A percentile compares a stretch with the other conserved stretches of the same genome.
phyloP scores from a whole-genome alignment of 2,888 invertebrate species.

The Protophormia terraenovae region DNA sequence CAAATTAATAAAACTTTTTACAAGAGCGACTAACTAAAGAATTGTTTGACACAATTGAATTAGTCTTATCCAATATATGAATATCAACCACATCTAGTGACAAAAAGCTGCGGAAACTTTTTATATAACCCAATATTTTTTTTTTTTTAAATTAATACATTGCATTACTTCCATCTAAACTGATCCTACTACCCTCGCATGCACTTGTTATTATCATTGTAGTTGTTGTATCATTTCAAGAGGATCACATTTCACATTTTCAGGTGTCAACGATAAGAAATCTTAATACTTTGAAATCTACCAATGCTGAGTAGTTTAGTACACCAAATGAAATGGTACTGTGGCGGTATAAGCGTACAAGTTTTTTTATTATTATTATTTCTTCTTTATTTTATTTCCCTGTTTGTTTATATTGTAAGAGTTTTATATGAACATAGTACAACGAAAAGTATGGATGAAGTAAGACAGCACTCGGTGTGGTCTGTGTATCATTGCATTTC shows the following conservation, averaged over 20 bases:
- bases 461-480: constrained; percentile 60
- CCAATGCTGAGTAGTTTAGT: constrained; percentile 61
- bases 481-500: constrained; percentile 40
- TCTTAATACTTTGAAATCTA: constrained; percentile 75
- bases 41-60: too few relatives aligned
- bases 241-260: constrained; percentile 79
- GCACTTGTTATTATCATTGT: constrained; percentile 27
- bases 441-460: neutral
- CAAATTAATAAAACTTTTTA: too few relatives aligned
- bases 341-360: constrained; percentile 31
- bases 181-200: neutral
- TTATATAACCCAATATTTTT: too few relatives aligned
- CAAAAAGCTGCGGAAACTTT: too few relatives aligned
- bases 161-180: too few relatives aligned
- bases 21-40: too few relatives aligned
- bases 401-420: constrained; percentile 13
- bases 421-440: neutral
- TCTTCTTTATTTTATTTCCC: constrained; percentile 5
- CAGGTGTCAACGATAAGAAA: constrained; percentile 80
- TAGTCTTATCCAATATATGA: too few relatives aligned
- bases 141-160: too few relatives aligned
- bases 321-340: constrained; percentile 9
- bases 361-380: constrained; percentile 37
- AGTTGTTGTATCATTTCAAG: constrained; percentile 49
- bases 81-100: too few relatives aligned